Percentiles rank a stretch among this genome's conserved stretches.
phyloP scores from a whole-genome alignment of 2,888 invertebrate species.

The Oscheius sp. region DNA sequence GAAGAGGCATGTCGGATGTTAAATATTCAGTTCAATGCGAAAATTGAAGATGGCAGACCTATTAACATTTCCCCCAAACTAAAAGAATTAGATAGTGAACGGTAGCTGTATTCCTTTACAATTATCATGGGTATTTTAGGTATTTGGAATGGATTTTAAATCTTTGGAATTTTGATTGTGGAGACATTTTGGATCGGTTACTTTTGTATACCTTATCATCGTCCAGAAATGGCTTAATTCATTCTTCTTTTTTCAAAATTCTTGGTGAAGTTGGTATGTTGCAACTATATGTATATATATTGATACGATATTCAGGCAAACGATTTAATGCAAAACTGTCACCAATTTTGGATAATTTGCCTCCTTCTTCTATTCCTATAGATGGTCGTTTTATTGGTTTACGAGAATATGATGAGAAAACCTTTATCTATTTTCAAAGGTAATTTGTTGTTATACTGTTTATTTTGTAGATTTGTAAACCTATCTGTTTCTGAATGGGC shows the following conservation, averaged over 20 bases:
- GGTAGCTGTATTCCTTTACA: not conserved
- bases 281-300: not conserved
- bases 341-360: not conserved
- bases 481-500: constrained; percentile 41
- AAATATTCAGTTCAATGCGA: constrained; percentile 23
- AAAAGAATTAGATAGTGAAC: not conserved
- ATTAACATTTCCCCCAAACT: not conserved
- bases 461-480: constrained; percentile 28
- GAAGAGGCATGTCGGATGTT: constrained; percentile 34
- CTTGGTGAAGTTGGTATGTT: not conserved
- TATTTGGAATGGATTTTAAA: constrained; percentile 5
- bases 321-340: not conserved
- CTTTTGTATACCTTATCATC: not conserved
- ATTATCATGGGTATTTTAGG: not conserved
- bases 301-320: not conserved
- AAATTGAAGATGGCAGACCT: not conserved
- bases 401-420: too few species aligned
- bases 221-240: not conserved
- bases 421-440: too few species aligned
- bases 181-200: not conserved
- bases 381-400: constrained; percentile 1
- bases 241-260: not conserved
- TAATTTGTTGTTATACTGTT: not conserved
- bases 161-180: not conserved
- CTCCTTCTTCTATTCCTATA: constrained; percentile 1